These are phyloP conservation scores for Nemotelus pantherinus DNA, from an alignment of 2,888 invertebrate genomes.

Conservation along the genomic window DNA sequence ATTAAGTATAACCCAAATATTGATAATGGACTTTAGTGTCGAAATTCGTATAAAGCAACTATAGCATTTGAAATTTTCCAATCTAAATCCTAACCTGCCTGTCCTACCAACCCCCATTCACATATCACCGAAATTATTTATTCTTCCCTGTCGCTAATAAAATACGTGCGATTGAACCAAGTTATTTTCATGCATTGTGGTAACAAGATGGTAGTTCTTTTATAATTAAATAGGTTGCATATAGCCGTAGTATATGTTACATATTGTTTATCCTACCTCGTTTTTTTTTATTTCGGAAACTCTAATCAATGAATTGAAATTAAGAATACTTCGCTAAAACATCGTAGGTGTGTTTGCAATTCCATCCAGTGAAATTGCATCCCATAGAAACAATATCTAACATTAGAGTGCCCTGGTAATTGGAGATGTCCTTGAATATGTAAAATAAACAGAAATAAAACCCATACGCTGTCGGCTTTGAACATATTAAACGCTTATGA, in stretches of 20 bases:
- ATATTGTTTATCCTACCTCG: constrained; percentile 31
- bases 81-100: neutral
- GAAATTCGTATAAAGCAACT: constrained; percentile 26
- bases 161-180: constrained; percentile 21
- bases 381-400: neutral
- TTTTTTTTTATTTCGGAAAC: neutral
- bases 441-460: too few relatives aligned
- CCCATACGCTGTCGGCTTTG: too few relatives aligned
- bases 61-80: constrained; percentile 24
- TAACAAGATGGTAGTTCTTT: constrained; percentile 40
- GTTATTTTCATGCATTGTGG: constrained; percentile 42
- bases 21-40: constrained; percentile 14
- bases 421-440: too few relatives aligned
- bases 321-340: too few relatives aligned
- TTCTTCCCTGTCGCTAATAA: constrained; percentile 29
- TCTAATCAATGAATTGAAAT: neutral
- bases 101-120: neutral
- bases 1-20: constrained; percentile 5
- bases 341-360: constrained; percentile 8
- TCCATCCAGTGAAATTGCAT: neutral
- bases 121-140: neutral
- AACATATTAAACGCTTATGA: too few relatives aligned
- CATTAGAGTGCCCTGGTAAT: neutral
- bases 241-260: constrained; percentile 36
- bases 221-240: constrained; percentile 13